Base-by-base conservation (phyloP, 1,140 invertebrate genomes). In the Drosophila nannoptera region DNA sequence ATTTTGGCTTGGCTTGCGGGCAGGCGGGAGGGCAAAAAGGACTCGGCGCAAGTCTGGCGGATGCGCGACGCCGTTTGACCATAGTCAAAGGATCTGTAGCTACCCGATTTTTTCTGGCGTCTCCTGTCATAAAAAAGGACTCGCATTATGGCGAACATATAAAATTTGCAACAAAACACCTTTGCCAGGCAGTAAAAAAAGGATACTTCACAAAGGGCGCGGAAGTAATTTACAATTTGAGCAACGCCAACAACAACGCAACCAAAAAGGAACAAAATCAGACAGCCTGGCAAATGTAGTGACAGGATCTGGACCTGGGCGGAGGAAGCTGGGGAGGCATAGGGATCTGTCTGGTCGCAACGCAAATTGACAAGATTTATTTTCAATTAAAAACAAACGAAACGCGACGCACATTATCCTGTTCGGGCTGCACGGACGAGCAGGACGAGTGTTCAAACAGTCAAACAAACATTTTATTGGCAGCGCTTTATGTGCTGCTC, bases 171-270 rank as follows among this genome's bases (percentile, higher is more conserved):
- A 22, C 22, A 22, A 42, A 84, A 84, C 81, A 86, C 81, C 78
- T 84, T 74, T 35, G 43, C 40, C 55, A 43, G 31, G 33, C 12
- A 71, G 16, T 67, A 65, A 78, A 78, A 78, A 70, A 76, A 68
- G 72, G 62, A 71, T 53, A 75, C 69, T 77, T 75, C 60, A 81
- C 81, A 86, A 86, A 81, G 74, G 70, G 65, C 71, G 70, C 81
- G 81, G 81, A 84, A 86, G 81, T 84, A 84, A 84, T 84, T 84
- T 86, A 81, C 80, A 84, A 84, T 83, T 84, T 84, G 76, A 50
- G 40, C 22, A 66, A 48, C 65, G 62, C 62, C 40, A 33, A 36
- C 11, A 38, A 52, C 11, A 50, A 49, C 11, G 52, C n/a, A 50
- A n/a, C 4, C 1, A 12, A 40, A 7, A 35, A 38, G 9, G 74